phyloP scores from a whole-genome alignment of 2,113 vertebrate genomes.

The Tetraodon nigroviridis region DNA sequence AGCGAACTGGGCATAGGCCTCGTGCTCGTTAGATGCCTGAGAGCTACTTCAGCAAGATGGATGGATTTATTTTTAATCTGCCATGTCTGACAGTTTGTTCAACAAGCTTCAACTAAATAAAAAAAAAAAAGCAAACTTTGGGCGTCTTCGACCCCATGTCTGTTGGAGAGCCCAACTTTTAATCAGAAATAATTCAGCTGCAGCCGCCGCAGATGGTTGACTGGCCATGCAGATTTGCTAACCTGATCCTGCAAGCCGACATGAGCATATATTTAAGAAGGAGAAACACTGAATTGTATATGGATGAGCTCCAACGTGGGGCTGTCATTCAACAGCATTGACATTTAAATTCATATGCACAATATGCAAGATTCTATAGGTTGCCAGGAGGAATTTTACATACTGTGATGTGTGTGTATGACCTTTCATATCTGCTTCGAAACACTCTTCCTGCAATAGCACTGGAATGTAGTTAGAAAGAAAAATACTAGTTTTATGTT shows the following conservation, averaged over 20 bases:
- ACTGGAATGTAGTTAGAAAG: too few relatives aligned
- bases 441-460: not conserved
- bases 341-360: constrained; percentile 19
- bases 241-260: constrained; percentile 52
- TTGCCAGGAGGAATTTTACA: not conserved
- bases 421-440: not conserved
- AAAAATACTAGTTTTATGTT: too few relatives aligned
- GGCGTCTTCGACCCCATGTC: constrained; percentile 44
- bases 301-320: constrained; percentile 5
- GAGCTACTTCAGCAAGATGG: constrained; percentile 41
- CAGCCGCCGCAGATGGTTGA: constrained; percentile 44
- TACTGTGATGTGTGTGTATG: not conserved
- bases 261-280: constrained; percentile 21
- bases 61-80: constrained; percentile 55
- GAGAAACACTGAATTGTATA: constrained; percentile 2
- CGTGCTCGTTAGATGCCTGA: constrained; percentile 32
- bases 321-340: constrained; percentile 29
- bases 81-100: constrained; percentile 57
- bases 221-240: constrained; percentile 57
- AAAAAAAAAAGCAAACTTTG: constrained; percentile 53
- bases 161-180: constrained; percentile 50
- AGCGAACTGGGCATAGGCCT: constrained; percentile 19
- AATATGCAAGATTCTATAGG: constrained; percentile 10
- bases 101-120: constrained; percentile 46
- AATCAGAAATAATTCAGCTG: constrained; percentile 56